Conservation (phyloP, 2,113 vertebrate genomes). For the Nothobranchius furzeri region DNA sequence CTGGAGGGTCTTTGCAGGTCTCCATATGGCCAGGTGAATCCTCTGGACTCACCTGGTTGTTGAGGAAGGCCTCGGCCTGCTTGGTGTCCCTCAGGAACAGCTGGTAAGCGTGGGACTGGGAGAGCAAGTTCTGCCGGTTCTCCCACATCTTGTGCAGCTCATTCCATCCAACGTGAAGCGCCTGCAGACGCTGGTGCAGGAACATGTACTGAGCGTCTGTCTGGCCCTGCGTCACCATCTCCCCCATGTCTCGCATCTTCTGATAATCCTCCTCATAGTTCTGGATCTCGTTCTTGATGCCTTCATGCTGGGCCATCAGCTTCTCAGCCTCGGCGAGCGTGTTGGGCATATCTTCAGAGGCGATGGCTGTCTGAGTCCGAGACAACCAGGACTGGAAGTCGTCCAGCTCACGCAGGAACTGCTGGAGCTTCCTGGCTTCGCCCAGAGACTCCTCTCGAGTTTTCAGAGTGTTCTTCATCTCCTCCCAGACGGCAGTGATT, state of each 20-base stretch:
- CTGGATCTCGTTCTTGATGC: slow-evolving; percentile 93
- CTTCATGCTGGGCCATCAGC: slow-evolving; percentile 92
- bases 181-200: slow-evolving; percentile 91
- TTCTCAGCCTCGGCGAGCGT: slow-evolving; percentile 92
- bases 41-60: slow-evolving; percentile 87
- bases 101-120: slow-evolving; percentile 95
- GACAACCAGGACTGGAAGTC: slow-evolving; percentile 98
- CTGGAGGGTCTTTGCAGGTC: not conserved
- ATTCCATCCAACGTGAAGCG: slow-evolving; percentile 95
- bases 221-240: slow-evolving; percentile 96
- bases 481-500: slow-evolving; percentile 92
- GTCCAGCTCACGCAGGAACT: slow-evolving; percentile 95
- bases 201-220: slow-evolving; percentile 97
- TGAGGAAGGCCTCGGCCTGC: slow-evolving; percentile 96
- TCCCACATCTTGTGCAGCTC: slow-evolving; percentile 99
- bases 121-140: slow-evolving; percentile 93
- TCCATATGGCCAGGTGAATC: not conserved
- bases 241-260: slow-evolving; percentile 98
- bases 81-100: slow-evolving; percentile 96
- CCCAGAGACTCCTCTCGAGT: slow-evolving; percentile 94
- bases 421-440: slow-evolving; percentile 96
- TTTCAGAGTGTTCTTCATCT: slow-evolving; percentile 94
- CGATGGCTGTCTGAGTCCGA: slow-evolving; percentile 93
- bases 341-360: slow-evolving; percentile 97
- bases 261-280: slow-evolving; percentile 98